Percentiles rank a stretch among this genome's conserved stretches.
Conservation (phyloP, 2,113 vertebrate genomes). For the Tenrec ecaudatus region DNA sequence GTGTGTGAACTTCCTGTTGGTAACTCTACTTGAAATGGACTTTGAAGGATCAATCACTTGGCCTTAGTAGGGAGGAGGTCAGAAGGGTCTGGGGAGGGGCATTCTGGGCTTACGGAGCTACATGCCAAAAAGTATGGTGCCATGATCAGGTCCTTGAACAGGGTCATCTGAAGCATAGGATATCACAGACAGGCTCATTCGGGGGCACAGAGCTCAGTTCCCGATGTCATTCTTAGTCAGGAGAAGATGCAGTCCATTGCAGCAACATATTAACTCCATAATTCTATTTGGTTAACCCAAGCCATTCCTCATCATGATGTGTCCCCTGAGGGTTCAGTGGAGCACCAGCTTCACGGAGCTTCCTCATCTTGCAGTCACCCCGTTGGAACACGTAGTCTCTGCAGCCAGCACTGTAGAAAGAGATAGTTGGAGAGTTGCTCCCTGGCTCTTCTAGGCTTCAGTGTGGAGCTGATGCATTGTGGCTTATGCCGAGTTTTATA, state of each 20-base stretch:
- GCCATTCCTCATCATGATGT: background rate
- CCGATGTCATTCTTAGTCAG: background rate
- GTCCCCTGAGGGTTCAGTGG: background rate
- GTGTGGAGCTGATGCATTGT: background rate
- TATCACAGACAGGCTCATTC: too few species aligned
- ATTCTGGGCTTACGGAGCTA: background rate
- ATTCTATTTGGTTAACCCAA: background rate
- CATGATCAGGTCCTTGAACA: background rate
- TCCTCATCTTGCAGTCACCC: background rate
- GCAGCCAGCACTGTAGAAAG: background rate
- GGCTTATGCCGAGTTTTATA: background rate
- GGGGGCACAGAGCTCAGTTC: background rate
- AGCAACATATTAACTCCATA: background rate
- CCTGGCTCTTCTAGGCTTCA: background rate
- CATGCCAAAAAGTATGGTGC: background rate
- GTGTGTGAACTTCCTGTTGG: background rate
- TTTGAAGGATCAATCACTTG: background rate
- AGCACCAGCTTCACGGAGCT: background rate
- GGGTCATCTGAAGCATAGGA: background rate
- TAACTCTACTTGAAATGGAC: background rate
- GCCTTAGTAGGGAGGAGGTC: background rate
- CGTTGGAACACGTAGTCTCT: background rate
- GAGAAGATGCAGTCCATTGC: background rate
- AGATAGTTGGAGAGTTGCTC: background rate
- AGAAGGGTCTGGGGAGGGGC: background rate